Conservation (phyloP, 2,797 vertebrate species). For the Danio albolineatus region DNA sequence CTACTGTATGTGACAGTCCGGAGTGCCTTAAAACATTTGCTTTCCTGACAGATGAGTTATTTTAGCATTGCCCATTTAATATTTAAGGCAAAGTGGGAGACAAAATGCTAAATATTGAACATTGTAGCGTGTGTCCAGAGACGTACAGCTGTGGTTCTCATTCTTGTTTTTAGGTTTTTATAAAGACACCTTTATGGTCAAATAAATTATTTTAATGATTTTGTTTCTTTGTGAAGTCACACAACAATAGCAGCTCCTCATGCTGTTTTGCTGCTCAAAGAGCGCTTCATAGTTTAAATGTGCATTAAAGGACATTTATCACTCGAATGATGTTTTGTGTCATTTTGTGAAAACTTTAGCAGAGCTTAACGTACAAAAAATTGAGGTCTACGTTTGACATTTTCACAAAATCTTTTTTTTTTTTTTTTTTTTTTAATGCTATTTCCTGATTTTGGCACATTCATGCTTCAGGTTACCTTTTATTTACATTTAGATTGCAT, state of each 20-base stretch:
- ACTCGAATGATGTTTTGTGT: neutral
- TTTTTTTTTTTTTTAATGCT: no score
- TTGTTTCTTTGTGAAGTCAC: neutral
- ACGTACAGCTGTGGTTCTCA: neutral
- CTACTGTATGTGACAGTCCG: neutral
- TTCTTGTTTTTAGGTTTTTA: neutral
- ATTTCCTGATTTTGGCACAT: neutral
- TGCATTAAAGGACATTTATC: constrained; percentile 23
- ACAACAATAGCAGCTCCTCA: neutral
- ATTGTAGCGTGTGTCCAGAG: neutral
- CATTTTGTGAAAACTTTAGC: constrained; percentile 9
- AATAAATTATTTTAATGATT: constrained; percentile 6
- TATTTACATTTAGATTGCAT: constrained; percentile 57
- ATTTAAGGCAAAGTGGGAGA: neutral
- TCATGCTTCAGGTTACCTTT: constrained; percentile 1
- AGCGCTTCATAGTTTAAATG: neutral
- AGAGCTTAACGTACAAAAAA: neutral
- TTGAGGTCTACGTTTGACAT: neutral
- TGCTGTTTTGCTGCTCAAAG: constrained; percentile 15
- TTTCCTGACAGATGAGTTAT: constrained; percentile 5
- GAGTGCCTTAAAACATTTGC: constrained; percentile 12
- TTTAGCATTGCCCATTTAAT: constrained; percentile 18
- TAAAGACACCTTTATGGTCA: neutral
- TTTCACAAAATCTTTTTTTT: no score
- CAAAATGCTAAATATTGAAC: neutral